Percentiles rank a stretch among this genome's conserved stretches.
phyloP scores from a whole-genome alignment of 1,140 invertebrate genomes.

The Pseudomyrmex flavicornis region DNA sequence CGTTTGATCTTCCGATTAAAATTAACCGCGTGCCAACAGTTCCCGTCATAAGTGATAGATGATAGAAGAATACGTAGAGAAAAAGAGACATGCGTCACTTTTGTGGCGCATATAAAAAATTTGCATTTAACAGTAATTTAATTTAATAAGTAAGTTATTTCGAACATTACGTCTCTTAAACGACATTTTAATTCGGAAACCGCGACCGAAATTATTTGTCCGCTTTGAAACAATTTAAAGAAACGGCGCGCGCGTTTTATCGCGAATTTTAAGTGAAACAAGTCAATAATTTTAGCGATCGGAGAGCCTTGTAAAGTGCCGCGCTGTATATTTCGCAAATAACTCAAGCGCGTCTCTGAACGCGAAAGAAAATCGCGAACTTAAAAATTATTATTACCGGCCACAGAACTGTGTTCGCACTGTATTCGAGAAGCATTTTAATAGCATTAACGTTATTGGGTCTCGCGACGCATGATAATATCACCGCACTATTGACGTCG shows the following conservation, averaged over 20 bases:
- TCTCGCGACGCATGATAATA: conserved; percentile 5
- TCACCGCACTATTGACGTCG: conserved; percentile 16
- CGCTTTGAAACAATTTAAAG: too few relatives aligned
- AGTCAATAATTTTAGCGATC: not conserved
- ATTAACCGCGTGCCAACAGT: conserved; percentile 13
- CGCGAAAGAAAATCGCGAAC: not conserved
- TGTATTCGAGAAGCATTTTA: not conserved
- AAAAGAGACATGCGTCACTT: not conserved
- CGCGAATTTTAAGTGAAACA: conserved; percentile 23
- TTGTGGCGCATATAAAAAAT: not conserved
- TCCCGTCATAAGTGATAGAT: conserved; percentile 5
- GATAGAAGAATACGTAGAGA: not conserved
- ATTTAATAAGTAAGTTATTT: too few relatives aligned
- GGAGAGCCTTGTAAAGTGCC: not conserved
- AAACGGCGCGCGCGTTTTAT: not conserved
- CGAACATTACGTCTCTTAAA: too few relatives aligned
- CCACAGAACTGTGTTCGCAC: not conserved
- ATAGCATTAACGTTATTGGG: conserved; percentile 16
- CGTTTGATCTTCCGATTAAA: conserved; percentile 33
- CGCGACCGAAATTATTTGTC: too few relatives aligned
- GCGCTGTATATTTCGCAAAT: not conserved
- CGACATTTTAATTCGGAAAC: too few relatives aligned
- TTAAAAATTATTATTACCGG: not conserved
- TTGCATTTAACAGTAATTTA: not conserved
- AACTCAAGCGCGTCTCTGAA: not conserved